A percentile compares a stretch with the other conserved stretches of the same genome.
Conservation (phyloP, 2,113 vertebrate species). For the Casuarius casuarius region DNA sequence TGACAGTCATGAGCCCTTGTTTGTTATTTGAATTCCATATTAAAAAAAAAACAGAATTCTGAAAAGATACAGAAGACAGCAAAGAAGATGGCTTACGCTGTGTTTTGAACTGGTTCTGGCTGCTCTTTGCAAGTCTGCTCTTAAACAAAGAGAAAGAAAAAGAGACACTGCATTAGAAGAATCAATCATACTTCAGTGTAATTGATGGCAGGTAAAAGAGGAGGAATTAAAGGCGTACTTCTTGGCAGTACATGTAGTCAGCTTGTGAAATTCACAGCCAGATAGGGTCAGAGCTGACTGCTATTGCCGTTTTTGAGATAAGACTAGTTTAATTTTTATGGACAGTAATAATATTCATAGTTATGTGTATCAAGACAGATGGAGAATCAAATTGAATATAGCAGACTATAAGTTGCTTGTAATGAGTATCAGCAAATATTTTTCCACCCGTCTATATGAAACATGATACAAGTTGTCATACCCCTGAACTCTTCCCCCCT, state of each 20-base stretch:
- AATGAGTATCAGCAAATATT: not conserved
- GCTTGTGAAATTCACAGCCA: not conserved
- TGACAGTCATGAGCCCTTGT: not conserved
- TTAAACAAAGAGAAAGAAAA: not conserved
- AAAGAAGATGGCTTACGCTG: not conserved
- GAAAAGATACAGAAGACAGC: not conserved
- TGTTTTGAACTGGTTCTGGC: not conserved
- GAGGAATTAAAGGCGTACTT: not conserved
- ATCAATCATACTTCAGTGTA: not conserved
- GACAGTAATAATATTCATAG: not conserved
- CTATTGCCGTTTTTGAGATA: not conserved
- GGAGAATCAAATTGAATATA: not conserved
- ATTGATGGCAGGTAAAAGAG: not conserved
- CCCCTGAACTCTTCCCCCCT: not conserved
- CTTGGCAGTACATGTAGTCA: not conserved
- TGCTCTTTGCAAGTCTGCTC: not conserved
- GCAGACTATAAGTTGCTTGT: not conserved
- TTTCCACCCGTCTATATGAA: not conserved
- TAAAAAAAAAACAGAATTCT: not conserved
- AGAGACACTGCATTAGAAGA: not conserved
- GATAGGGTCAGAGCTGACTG: not conserved
- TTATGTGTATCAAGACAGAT: not conserved
- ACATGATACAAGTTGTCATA: not conserved
- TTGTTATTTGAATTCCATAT: not conserved
- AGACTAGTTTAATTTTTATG: not conserved